These are phyloP conservation scores for Cataglyphis livida DNA, from an alignment of 2,888 invertebrate species.

Conservation along the genomic window DNA sequence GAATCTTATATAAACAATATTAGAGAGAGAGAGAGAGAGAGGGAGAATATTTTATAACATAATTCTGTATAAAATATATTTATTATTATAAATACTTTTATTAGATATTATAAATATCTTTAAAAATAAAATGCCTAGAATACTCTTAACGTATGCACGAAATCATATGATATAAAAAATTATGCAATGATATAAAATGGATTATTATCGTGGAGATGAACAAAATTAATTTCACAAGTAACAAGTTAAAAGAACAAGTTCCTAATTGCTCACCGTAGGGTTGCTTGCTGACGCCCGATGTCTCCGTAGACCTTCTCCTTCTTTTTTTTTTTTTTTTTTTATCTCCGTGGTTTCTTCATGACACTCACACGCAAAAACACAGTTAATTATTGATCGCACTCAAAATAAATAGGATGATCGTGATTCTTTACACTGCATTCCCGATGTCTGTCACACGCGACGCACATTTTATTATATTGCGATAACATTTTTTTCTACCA, in stretches of 20 bases:
- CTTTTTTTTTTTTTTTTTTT: neutral
- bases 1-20: conserved; percentile 3
- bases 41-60: neutral
- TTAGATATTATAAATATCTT: neutral
- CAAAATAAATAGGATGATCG: neutral
- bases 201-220: neutral
- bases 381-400: neutral
- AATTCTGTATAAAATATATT: neutral
- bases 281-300: neutral
- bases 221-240: neutral
- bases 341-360: neutral
- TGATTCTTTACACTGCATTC: neutral
- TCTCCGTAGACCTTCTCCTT: neutral
- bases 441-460: neutral
- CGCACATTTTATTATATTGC: neutral
- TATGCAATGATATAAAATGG: neutral
- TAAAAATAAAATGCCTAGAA: neutral
- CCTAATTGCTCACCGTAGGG: neutral
- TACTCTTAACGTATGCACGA: neutral
- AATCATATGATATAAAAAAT: neutral
- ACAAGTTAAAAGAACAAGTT: neutral
- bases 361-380: neutral
- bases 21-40: too few relatives aligned
- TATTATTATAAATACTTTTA: neutral
- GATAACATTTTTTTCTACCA: neutral